Evolutionary conservation across 2,113 vertebrate species (phyloP), one percentile per base, ranked within the genome.

Genomic region (Canis aureus): DNA sequence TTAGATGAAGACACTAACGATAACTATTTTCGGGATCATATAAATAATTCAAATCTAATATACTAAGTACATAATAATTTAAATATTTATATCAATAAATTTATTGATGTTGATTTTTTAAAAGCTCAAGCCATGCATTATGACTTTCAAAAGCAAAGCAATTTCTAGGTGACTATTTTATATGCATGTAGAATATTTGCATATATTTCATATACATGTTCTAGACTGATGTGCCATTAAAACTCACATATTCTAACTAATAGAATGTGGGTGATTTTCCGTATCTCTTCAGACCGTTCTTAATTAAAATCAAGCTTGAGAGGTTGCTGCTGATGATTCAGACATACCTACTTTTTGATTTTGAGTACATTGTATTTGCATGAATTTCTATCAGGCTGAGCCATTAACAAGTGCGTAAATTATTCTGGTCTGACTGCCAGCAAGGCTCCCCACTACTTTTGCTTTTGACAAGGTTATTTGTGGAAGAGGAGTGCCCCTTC

Each of bases 391-490:
- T 83, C 69, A 97, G 93, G 96, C 95, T 98, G 94, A 97, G 38
- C 95, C 87, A 96, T 98, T 98, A 98, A 95, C 88, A 97, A 76
- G 83, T 97, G 97, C 78, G 95, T 96, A 96, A 97, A 95, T 98
- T 97, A 83, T 88, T 97, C 97, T 96, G 79, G 91, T 82, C 95
- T 97, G 97, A 49, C 96, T 98, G 97, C 89, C 89, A 95, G 95
- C 91, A 89, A 96, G 98, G 91, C 96, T 96, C 17, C 35, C 94
- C 92, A 96, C 95, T 98, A 49, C 92, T 98, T 97, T 92, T 94
- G 79, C 55, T 97, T 97, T 98, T 97, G 98, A 98, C 98, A 98
- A 98, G 97, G 97, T 98, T 98, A 98, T 99, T 98, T 98, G 98
- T 93, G 94, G 96, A 98, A 98, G 96, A 98, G 95, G 92, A 96